phyloP scores from a whole-genome alignment of 1,140 invertebrate genomes.

The Lasioglossum albipes region DNA sequence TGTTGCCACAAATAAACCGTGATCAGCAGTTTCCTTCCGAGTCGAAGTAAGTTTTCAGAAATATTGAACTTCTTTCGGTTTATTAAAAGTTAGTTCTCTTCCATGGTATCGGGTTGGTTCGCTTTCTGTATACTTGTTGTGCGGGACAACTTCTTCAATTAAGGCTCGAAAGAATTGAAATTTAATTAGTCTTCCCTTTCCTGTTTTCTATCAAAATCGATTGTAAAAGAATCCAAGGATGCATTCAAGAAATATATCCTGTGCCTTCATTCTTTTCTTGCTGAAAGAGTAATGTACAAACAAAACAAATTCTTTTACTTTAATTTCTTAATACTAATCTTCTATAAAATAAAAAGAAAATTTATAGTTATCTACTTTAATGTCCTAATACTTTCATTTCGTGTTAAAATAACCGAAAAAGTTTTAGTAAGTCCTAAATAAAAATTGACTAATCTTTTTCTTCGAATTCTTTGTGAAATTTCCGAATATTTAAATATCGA shows the following conservation, averaged over 20 bases:
- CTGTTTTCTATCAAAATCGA: not conserved
- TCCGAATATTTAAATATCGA: too few species aligned
- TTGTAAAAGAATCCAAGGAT: not conserved
- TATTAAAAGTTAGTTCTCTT: slow-evolving; percentile 2
- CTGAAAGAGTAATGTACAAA: too few species aligned
- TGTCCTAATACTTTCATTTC: too few species aligned
- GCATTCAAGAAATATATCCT: not conserved
- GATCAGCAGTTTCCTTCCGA: not conserved
- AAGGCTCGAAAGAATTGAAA: not conserved
- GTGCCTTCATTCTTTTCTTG: too few species aligned
- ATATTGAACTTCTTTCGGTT: not conserved
- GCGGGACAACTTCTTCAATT: not conserved
- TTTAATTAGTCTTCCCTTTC: not conserved
- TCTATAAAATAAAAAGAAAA: too few species aligned
- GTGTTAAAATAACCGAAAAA: too few species aligned
- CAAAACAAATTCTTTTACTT: too few species aligned
- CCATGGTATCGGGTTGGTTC: not conserved
- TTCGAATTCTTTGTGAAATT: too few species aligned
- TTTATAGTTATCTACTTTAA: too few species aligned
- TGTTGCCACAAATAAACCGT: not conserved
- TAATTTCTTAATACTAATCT: too few species aligned
- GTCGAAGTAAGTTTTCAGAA: not conserved
- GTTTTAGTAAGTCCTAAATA: too few species aligned
- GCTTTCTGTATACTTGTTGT: not conserved
- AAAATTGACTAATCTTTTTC: too few species aligned